These are phyloP conservation scores for Pteromalus puparum DNA, from an alignment of 1,140 invertebrate genomes.

Conservation along the genomic window DNA sequence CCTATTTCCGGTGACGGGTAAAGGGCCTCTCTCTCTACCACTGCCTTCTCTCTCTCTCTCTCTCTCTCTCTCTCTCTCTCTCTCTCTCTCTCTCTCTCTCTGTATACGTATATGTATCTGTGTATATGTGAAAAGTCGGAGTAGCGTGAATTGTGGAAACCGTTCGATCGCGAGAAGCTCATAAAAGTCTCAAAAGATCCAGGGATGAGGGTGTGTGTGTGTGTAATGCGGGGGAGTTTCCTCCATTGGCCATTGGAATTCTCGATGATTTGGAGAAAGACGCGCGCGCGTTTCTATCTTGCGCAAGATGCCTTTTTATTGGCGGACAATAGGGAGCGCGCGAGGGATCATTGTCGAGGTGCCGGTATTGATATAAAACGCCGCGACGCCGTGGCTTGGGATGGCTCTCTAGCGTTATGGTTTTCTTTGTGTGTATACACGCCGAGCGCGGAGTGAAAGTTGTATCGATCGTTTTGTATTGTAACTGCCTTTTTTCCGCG, in stretches of 20 bases:
- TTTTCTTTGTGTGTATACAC: background rate
- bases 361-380: background rate
- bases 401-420: background rate
- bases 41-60: too few relatives aligned
- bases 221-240: background rate
- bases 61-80: background rate
- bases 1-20: constrained; percentile 32
- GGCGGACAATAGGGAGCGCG: background rate
- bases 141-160: background rate
- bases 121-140: background rate
- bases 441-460: background rate
- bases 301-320: background rate
- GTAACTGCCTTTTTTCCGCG: background rate
- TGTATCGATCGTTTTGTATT: background rate
- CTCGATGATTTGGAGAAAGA: constrained; percentile 9
- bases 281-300: too few relatives aligned
- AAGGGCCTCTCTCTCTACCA: background rate
- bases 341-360: background rate
- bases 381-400: background rate
- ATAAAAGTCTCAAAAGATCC: background rate
- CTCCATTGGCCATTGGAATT: background rate
- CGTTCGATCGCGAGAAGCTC: constrained; percentile 8
- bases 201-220: background rate
- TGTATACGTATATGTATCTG: background rate
- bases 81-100: too few relatives aligned